These are phyloP conservation scores for Mythimna ferrago DNA, from an alignment of 2,888 invertebrate genomes.

Conservation along the genomic window DNA sequence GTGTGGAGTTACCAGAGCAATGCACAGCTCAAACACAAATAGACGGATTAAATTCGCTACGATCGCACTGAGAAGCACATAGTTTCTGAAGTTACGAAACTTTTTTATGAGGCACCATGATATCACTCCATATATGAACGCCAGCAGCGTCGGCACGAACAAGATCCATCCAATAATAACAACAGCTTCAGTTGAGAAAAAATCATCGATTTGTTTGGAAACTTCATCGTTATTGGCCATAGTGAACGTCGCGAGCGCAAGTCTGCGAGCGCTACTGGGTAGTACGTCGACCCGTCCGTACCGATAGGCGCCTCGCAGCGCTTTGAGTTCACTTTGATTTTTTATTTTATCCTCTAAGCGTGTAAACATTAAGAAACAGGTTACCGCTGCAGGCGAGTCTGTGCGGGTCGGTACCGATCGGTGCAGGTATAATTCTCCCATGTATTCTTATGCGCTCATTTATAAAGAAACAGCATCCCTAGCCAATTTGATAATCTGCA, in stretches of 20 bases:
- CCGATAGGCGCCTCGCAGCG: neutral
- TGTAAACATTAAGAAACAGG: too few relatives aligned
- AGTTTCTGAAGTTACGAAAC: constrained; percentile 29
- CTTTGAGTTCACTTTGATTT: neutral
- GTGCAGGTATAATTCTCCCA: too few relatives aligned
- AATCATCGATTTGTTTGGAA: constrained; percentile 2
- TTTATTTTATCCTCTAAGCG: too few relatives aligned
- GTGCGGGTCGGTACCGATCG: too few relatives aligned
- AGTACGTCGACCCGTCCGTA: neutral
- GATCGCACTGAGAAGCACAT: constrained; percentile 33
- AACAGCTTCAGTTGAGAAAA: constrained; percentile 21
- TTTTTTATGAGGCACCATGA: constrained; percentile 30
- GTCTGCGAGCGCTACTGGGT: neutral
- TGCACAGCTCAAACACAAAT: neutral
- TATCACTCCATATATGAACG: constrained; percentile 13
- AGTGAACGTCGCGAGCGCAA: neutral
- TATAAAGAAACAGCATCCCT: too few relatives aligned
- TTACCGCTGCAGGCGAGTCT: too few relatives aligned
- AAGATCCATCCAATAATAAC: constrained; percentile 14
- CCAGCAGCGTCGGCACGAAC: constrained; percentile 24
- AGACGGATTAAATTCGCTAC: constrained; percentile 11
- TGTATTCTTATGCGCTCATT: too few relatives aligned
- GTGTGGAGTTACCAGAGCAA: neutral
- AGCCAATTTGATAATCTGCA: too few relatives aligned
- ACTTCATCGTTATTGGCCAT: constrained; percentile 13